Base-by-base conservation (phyloP, 2,797 vertebrate genomes). In the Lepus oiostolus region DNA sequence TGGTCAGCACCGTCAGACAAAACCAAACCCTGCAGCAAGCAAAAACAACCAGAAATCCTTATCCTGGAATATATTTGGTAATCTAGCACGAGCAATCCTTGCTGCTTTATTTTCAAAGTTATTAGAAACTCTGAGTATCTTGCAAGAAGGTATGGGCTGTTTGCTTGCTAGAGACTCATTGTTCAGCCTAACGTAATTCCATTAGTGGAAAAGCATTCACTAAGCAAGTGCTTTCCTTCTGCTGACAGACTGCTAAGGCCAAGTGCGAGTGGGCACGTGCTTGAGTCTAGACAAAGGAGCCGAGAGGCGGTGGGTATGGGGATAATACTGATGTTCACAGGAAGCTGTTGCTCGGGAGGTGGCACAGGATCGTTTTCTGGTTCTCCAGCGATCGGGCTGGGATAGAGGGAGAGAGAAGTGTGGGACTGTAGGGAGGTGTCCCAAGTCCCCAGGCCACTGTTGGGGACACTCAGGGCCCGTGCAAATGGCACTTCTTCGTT, bases 381-480 rank as follows among this genome's bases (percentile, higher is more conserved):
- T 1, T 79, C 54, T 38, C 91, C 85, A 24, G 2, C 28, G 60
- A 3, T 21, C 7, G 14, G 50, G 19, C 14, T 22, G 14, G 47
- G 26, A 52, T 17, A 38, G 17, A 62, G 35, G 5, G 30, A 12
- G 38, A 54, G 72, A 60, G 30, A 12, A n/a, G 13, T 26, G 10
- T 0, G 13, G 82, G 35, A 38, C 22, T 24, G 8, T 3, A 47
- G 26, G 26, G 30, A 0, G 1, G 12, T 17, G 50, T 0, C 7
- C 42, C 42, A 47, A 9, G 50, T 0, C 17, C n/a, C 5, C 5
- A 2, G 24, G 32, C 19, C 68, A 35, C 83, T 0, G 0, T 8
- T 5, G 1, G 9, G 32, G 70, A 62, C 30, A 35, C 2, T 4
- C 3, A 0, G 14, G 17, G 13, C 13, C 12, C 1, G 22, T 80